Evolutionary conservation across 35 echinoderm and acorn worm genomes (phyloP).

Genomic region (Eucidaris tribuloides): DNA sequence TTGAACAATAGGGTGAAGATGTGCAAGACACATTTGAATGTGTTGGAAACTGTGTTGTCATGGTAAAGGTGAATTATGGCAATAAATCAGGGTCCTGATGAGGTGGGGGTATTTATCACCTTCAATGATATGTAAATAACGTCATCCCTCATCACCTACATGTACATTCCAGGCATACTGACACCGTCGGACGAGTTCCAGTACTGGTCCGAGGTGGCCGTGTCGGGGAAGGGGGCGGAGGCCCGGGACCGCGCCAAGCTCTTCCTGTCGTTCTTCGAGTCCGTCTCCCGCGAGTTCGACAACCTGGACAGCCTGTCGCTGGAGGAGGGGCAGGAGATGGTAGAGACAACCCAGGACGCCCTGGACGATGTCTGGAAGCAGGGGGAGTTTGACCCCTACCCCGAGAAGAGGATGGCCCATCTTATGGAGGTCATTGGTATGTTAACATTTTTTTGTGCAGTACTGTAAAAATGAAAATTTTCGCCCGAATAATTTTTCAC

Average conservation of each 20-base stretch:
- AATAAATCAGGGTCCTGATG: too few relatives aligned
- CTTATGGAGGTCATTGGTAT: constrained; percentile 95
- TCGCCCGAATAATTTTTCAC: too few relatives aligned
- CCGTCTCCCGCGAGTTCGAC: constrained; percentile 63
- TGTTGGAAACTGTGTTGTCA: too few relatives aligned
- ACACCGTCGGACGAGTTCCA: constrained; percentile 94
- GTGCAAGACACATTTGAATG: too few relatives aligned
- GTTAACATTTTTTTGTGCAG: too few relatives aligned
- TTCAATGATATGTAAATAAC: too few relatives aligned
- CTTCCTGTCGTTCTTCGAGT: constrained; percentile 70
- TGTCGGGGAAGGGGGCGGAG: constrained; percentile 57
- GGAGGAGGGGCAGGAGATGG: constrained; percentile 67
- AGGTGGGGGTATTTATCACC: too few relatives aligned
- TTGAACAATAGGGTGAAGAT: too few relatives aligned
- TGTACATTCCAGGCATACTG: constrained; percentile 90
- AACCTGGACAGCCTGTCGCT: constrained; percentile 82
- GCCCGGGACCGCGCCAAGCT: constrained; percentile 69
- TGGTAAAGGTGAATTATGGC: too few relatives aligned
- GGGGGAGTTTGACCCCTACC: constrained; percentile 91
- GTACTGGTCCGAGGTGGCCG: constrained; percentile 88
- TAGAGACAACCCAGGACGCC: constrained; percentile 90
- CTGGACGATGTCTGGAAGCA: constrained; percentile 98
- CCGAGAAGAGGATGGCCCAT: constrained; percentile 85
- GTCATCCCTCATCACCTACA: too few relatives aligned
- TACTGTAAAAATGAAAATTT: too few relatives aligned